Base-by-base conservation (phyloP, 2,888 invertebrate genomes). In the Dilophus febrilis region DNA sequence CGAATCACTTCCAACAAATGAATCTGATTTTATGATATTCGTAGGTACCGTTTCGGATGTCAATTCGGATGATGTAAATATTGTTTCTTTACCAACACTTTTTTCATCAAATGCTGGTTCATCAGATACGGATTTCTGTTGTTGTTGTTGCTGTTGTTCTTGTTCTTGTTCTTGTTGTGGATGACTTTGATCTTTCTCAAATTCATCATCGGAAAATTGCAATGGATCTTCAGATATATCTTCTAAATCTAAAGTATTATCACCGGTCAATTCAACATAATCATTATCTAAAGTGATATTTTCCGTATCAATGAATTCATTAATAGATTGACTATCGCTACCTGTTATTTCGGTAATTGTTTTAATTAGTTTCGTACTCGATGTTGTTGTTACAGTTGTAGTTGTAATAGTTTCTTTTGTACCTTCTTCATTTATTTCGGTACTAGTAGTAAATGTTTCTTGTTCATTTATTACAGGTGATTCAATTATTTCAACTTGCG, bases 141-240 rank as follows among this genome's bases (percentile, higher is more conserved):
- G 8, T 33, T 33, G 2, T 6, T 4, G 14, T 26, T 13, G 6
- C 16, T 17, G 10, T 34, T 34, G 19, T 35, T 10, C 12, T 19
- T 10, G 13, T 35, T 4, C 11, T 35, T 4, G 12, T 18, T 11
- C 28, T 17, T 22, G 4, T 14, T 28, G 3, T 36, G 27, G 36
- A 17, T 8, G 5, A 8, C 4, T 4, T 16, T 41, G 22, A 13
- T 8, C 36, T 43, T 45, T 38, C 37, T 27, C 35, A 44, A 48
- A 49, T 37, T 57, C 58, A n/a, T 59, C 57, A 26, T 57, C 59
- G 2, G 59, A 55, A 33, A 63, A 52, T 5, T 48, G 48, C 45
- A 59, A 55, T n/a, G 58, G 56, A 40, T 64, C 58, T 40, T 64
- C 62, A 29, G 57, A 38, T 11, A 56, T 54, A 40, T 55, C 49